A percentile compares a stretch with the other conserved stretches of the same genome.
phyloP scores from a whole-genome alignment of 2,888 invertebrate species.

The Panopea generosa region DNA sequence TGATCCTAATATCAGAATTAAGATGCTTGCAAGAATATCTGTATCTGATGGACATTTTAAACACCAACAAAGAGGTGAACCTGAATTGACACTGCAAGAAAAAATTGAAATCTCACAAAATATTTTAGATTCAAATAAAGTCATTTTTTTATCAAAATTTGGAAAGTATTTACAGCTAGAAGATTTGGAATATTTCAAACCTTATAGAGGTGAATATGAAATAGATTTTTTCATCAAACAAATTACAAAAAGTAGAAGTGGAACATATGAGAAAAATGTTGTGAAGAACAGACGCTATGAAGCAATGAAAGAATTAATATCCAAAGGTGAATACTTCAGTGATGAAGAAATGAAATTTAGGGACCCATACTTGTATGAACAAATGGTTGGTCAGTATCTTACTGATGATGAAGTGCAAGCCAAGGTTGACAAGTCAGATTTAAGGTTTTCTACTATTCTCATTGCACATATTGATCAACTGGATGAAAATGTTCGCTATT shows the following conservation, averaged over 20 bases:
- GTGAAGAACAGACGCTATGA: constrained; percentile 92
- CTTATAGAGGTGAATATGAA: constrained; percentile 86
- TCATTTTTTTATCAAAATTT: constrained; percentile 91
- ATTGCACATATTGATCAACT: constrained; percentile 91
- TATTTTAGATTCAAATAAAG: constrained; percentile 89
- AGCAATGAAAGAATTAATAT: constrained; percentile 91
- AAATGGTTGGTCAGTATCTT: constrained; percentile 94
- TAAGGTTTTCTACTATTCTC: constrained; percentile 90
- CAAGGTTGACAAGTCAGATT: constrained; percentile 84
- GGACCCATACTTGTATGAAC: constrained; percentile 95
- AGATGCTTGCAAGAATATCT: constrained; percentile 88
- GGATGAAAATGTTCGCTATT: constrained; percentile 89
- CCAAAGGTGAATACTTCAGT: constrained; percentile 92
- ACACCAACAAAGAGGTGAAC: constrained; percentile 93
- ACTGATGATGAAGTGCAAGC: constrained; percentile 90
- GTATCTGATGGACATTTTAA: constrained; percentile 90
- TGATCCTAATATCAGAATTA: constrained; percentile 21
- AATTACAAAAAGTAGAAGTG: constrained; percentile 71
- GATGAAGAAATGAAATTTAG: constrained; percentile 97
- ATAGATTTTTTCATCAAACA: constrained; percentile 89
- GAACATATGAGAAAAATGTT: constrained; percentile 61
- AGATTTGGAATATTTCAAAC: constrained; percentile 91
- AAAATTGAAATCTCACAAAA: constrained; percentile 90
- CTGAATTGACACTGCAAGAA: constrained; percentile 90
- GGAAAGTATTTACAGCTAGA: constrained; percentile 89